These are phyloP conservation scores for Strigamia transsilvanica DNA, from an alignment of 2,888 invertebrate genomes.

Conservation along the genomic window DNA sequence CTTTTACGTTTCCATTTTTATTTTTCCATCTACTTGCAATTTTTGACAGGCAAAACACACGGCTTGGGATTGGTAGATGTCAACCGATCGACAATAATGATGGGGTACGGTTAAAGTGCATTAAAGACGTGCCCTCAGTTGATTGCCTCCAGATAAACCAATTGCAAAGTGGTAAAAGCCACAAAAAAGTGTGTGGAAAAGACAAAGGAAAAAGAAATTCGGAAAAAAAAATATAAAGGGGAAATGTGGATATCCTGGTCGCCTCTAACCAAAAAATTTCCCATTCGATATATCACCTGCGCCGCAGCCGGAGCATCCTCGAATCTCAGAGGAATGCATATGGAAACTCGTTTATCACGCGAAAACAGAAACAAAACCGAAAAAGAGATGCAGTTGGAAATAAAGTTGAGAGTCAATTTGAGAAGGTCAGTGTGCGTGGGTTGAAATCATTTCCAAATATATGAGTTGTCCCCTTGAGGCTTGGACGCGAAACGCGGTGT, in stretches of 20 bases:
- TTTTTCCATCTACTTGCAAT: not conserved
- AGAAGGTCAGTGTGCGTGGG: not conserved
- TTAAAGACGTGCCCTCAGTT: slow-evolving; percentile 7
- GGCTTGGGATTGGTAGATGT: not conserved
- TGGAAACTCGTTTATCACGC: not conserved
- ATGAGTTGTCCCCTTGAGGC: slow-evolving; percentile 4
- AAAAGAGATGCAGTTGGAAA: not conserved
- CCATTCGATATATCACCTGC: slow-evolving; percentile 10
- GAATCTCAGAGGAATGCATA: slow-evolving; percentile 25
- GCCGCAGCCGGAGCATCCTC: not conserved
- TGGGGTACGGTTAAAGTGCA: slow-evolving; percentile 33
- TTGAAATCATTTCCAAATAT: slow-evolving; percentile 14
- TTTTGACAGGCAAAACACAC: not conserved
- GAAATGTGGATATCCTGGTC: not conserved
- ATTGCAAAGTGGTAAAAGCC: slow-evolving; percentile 14
- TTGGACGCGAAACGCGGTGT: not conserved
- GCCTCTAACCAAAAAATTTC: slow-evolving; percentile 13
- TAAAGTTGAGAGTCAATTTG: slow-evolving; percentile 4
- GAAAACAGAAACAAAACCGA: slow-evolving; percentile 13
- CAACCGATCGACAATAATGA: slow-evolving; percentile 16
- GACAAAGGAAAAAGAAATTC: not conserved
- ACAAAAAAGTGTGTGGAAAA: not conserved
- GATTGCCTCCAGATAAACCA: slow-evolving; percentile 29
- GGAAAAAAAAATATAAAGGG: not conserved
- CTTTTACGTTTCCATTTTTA: not conserved